Conservation (phyloP, 2,797 vertebrate species). For the Poecile montanus region DNA sequence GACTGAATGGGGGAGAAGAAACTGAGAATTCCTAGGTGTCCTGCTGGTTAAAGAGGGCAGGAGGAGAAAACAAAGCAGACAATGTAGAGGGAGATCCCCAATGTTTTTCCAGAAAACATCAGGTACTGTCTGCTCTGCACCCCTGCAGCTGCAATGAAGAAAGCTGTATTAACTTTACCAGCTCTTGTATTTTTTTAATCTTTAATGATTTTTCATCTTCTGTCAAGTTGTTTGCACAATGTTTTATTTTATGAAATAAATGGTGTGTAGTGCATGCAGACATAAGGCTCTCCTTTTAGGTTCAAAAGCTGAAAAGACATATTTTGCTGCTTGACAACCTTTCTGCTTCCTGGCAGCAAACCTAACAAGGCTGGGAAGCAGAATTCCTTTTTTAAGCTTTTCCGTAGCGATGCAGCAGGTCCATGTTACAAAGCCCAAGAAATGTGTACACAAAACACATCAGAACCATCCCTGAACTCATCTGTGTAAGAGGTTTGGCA, state of each 20-base stretch:
- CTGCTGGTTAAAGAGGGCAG: background rate
- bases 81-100: background rate
- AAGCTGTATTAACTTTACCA: background rate
- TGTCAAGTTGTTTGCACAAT: background rate
- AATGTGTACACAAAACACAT: background rate
- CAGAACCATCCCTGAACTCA: background rate
- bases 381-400: background rate
- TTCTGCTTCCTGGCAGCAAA: background rate
- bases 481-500: background rate
- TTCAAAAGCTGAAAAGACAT: background rate
- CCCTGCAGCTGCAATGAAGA: background rate
- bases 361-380: background rate
- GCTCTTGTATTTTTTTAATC: background rate
- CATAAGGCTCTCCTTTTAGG: background rate
- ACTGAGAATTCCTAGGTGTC: background rate
- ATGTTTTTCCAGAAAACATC: background rate
- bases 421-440: background rate
- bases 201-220: background rate
- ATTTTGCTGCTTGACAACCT: background rate
- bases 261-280: background rate
- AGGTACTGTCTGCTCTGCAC: background rate
- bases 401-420: accelerated
- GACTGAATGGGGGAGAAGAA: background rate
- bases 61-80: background rate
- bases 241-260: background rate